These are phyloP conservation scores for Marisa cornuarietis DNA, from an alignment of 1,140 invertebrate species.

Conservation along the genomic window DNA sequence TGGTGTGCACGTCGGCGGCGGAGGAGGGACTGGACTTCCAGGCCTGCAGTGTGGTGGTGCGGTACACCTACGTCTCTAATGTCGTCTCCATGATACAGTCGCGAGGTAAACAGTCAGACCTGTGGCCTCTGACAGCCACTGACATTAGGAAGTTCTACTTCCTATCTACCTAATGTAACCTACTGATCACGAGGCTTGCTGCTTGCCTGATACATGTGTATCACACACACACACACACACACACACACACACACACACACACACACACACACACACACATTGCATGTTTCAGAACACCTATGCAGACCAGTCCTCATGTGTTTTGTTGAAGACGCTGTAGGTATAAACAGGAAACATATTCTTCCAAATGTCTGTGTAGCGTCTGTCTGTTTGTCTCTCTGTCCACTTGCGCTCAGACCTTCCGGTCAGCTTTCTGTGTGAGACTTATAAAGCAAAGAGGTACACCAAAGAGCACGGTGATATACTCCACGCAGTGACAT, in stretches of 20 bases:
- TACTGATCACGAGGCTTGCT: background rate
- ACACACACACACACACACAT: background rate
- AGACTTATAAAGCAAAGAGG: no score
- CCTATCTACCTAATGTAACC: background rate
- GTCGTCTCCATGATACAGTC: conserved; percentile 19
- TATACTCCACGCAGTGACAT: no score
- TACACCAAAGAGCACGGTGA: no score
- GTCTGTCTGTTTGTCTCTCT: no score
- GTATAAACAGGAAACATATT: background rate
- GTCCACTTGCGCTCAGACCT: no score
- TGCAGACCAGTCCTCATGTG: background rate
- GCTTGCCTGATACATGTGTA: no score
- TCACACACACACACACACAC: background rate
- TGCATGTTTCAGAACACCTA: background rate
- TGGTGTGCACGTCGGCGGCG: conserved; percentile 17
- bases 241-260: background rate
- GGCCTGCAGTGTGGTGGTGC: conserved; percentile 9
- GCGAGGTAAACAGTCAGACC: background rate
- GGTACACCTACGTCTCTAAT: conserved; percentile 12
- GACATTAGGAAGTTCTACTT: background rate
- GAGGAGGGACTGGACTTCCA: conserved; percentile 21
- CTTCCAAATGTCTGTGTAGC: background rate
- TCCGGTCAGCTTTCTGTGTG: no score
- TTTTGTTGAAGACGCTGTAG: background rate
- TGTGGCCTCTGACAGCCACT: background rate